Base-by-base conservation (phyloP, 35 echinoderm and acorn worm species). In the Ophiothrix spiculata region DNA sequence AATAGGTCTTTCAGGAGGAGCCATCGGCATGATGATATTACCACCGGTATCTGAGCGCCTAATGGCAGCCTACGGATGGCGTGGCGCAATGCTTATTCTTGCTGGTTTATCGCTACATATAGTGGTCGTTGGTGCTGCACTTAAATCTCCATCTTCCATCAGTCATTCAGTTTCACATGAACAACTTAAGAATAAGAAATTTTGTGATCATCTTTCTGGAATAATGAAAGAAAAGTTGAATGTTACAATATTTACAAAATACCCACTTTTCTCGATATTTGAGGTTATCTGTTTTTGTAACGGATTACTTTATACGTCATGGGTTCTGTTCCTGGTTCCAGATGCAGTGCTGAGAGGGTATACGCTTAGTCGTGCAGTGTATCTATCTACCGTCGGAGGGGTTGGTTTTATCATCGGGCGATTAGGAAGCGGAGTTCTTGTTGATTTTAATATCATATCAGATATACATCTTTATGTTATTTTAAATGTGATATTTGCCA, bases 51-150 rank as follows among this genome's bases (percentile, higher is more conserved):
- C 40, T 32, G 80, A 82, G 21, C 49, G 54, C 19, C 8, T 82
- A 8, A 32, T 82, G 38, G 8, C 14, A 45, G 39, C 49, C 10
- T 82, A 82, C 80, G 80, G 80, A 0, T 82, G 80, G 80, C 40
- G 40, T 6, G 28, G 0, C 14, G 45, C 80, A 21, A 38, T 81
- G 1, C 13, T 33, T 29, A 35, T 81, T 28, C 31, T 60, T 38
- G 80, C 38, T 15, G 32, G 36, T 8, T 37, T 80, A n/a, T 37
- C 32, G 4, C 29, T 37, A 0, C 25, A 80, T 28, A 28, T 38
- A 39, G 0, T 38, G 23, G 78, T 80, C 21, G 38, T 36, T 11
- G 78, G 78, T 23, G 78, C 78, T 37, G 32, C 42, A 8, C 37
- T 80, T 80, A 36, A 39, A 16, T 39, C 36, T 29, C n/a, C 64